phyloP scores from a whole-genome alignment of 2,888 invertebrate species.

The Steinernema scapterisci region DNA sequence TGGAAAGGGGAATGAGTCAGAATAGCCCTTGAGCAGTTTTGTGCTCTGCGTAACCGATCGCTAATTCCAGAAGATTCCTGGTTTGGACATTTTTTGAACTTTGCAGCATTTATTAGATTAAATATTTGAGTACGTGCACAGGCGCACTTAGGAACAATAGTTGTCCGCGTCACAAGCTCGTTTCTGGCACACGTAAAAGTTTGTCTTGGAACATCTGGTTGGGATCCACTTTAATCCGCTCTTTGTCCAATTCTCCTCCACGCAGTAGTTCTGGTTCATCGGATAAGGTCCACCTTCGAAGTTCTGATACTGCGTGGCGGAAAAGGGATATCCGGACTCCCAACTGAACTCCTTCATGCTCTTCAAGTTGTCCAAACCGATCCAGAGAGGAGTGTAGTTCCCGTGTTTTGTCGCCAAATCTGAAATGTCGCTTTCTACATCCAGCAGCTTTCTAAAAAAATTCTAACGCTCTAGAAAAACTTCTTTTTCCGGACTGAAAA shows the following conservation, averaged over 20 bases:
- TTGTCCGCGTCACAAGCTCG: not conserved
- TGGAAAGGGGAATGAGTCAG: not conserved
- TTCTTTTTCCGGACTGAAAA: conserved; percentile 9
- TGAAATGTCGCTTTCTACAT: not conserved
- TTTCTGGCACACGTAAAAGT: conserved; percentile 4
- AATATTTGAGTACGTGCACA: not conserved
- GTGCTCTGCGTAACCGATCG: no score
- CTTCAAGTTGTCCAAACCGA: not conserved
- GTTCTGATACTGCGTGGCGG: not conserved
- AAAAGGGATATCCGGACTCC: not conserved
- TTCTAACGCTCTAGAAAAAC: not conserved
- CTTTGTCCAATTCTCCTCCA: not conserved
- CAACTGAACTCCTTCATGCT: not conserved
- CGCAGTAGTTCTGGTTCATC: not conserved
- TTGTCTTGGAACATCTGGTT: not conserved
- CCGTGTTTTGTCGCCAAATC: not conserved
- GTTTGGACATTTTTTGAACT: no score
- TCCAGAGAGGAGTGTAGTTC: not conserved
- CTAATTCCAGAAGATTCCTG: no score
- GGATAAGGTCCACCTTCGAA: not conserved
- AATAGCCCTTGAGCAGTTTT: no score
- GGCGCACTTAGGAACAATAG: not conserved
- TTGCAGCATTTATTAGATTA: not conserved
- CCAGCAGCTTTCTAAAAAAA: not conserved
- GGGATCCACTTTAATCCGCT: not conserved